Evolutionary conservation across 1,140 invertebrate genomes (phyloP).

Genomic region (Ostrea edulis): DNA sequence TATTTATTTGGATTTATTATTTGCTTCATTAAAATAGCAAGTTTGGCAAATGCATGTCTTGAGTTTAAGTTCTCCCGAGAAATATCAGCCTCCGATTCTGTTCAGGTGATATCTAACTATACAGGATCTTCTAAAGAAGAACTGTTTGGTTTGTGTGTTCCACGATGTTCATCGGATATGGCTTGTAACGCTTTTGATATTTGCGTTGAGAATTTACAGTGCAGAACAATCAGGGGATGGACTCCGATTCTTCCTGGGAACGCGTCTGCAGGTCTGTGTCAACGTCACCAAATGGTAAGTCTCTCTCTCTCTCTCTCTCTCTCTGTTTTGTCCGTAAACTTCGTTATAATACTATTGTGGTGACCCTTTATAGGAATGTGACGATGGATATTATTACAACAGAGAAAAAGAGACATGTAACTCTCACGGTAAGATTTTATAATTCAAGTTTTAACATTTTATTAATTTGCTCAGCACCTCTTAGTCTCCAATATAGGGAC

Average conservation of each 20-base stretch:
- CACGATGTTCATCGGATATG: not conserved
- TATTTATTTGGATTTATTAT: too few relatives aligned
- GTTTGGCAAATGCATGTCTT: not conserved
- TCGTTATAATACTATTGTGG: too few relatives aligned
- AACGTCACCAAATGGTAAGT: slow-evolving; percentile 3
- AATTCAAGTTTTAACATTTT: too few relatives aligned
- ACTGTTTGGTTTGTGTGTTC: not conserved
- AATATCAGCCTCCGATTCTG: not conserved
- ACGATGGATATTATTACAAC: too few relatives aligned
- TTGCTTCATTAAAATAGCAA: not conserved
- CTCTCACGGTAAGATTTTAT: too few relatives aligned
- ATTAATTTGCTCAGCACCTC: too few relatives aligned
- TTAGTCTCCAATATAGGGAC: too few relatives aligned
- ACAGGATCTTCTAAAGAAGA: not conserved
- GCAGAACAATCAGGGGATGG: not conserved
- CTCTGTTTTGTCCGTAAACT: too few relatives aligned
- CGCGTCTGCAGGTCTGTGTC: not conserved
- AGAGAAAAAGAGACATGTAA: too few relatives aligned
- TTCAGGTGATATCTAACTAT: not conserved
- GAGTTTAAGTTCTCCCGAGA: not conserved
- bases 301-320: not conserved
- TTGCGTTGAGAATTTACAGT: not conserved
- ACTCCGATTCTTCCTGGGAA: not conserved
- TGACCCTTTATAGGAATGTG: too few relatives aligned
- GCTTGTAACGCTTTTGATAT: not conserved